Base-by-base conservation (phyloP, 2,888 invertebrate species). In the Psococerastis gibbosa region DNA sequence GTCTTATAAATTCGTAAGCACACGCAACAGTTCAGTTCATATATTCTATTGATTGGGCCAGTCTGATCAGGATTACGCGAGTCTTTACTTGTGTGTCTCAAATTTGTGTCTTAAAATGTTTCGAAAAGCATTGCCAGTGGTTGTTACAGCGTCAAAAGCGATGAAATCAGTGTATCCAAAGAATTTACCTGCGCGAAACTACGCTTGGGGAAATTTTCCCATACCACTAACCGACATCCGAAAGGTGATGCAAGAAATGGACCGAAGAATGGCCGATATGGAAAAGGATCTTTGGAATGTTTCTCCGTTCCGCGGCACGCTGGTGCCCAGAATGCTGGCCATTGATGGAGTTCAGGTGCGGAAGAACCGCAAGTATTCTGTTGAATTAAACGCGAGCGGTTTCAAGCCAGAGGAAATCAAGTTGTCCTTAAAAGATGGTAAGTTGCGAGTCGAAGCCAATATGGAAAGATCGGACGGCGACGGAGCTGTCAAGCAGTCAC, bases 351-450 rank as follows among this genome's bases (percentile, higher is more conserved):
- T 27, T 11, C 43, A 31, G 9, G 32, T 32, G 2, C 42, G 38
- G 6, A 41, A 27, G 4, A 35, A 45, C 23, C 41, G 35, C 27
- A 22, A 41, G 41, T 56, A 52, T 45, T 43, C 46, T 5, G 34
- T 56, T 2, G 51, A 50, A 22, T 18, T 56, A 3, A 52, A 52
- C 38, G 43, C 55, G 23, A 47, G 49, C 1, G 49, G 49, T 13
- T 52, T 52, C 46, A 45, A 50, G 13, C 54, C 56, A 1, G 56
- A 56, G 34, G 52, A 56, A 41, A 48, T 56, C 16, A 53, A 52
- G 41, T 41, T 56, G 3, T 35, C 49, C 6, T 42, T 56, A 41
- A 52, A 52, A 43, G 52, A 52, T 22, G 35, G 48, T 1, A 23
- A 46, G 9, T 41, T 54, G 11, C 49, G 47, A 1, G 48, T 54